phyloP scores from a whole-genome alignment of 1,140 invertebrate genomes.

The Acromyrmex charruanus region DNA sequence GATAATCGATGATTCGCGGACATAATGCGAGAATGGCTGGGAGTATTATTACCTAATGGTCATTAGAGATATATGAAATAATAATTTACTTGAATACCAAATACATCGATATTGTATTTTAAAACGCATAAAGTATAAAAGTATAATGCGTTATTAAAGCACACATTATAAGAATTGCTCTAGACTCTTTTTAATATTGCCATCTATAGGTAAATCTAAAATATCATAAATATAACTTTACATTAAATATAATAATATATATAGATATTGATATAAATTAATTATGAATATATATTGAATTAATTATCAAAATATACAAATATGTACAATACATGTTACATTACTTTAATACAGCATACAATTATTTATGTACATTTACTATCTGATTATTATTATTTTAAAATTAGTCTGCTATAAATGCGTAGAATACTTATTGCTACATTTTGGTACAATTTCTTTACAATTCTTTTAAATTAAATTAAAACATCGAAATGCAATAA shows the following conservation, averaged over 20 bases:
- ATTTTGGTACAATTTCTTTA: neutral
- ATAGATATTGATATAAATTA: slow-evolving; percentile 28
- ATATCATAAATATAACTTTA: slow-evolving; percentile 8
- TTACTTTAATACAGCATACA: neutral
- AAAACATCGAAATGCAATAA: neutral
- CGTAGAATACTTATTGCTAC: slow-evolving; percentile 37
- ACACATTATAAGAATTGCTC: neutral
- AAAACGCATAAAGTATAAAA: slow-evolving; percentile 28
- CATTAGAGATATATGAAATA: neutral
- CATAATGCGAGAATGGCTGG: slow-evolving; percentile 33
- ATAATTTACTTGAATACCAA: slow-evolving; percentile 25
- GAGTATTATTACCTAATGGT: slow-evolving; percentile 21
- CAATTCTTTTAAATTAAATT: neutral
- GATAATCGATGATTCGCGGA: slow-evolving; percentile 70
- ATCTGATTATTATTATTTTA: slow-evolving; percentile 8
- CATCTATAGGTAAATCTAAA: neutral
- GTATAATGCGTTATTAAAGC: slow-evolving; percentile 22
- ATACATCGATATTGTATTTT: slow-evolving; percentile 31
- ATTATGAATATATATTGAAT: neutral
- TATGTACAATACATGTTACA: slow-evolving; percentile 9
- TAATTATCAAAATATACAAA: slow-evolving; percentile 32
- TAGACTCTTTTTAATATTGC: neutral
- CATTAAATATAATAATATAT: neutral
- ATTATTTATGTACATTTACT: slow-evolving; percentile 43
- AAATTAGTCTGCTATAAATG: slow-evolving; percentile 36